Conservation (phyloP, 1,140 invertebrate genomes). For the Danaus melanippus region DNA sequence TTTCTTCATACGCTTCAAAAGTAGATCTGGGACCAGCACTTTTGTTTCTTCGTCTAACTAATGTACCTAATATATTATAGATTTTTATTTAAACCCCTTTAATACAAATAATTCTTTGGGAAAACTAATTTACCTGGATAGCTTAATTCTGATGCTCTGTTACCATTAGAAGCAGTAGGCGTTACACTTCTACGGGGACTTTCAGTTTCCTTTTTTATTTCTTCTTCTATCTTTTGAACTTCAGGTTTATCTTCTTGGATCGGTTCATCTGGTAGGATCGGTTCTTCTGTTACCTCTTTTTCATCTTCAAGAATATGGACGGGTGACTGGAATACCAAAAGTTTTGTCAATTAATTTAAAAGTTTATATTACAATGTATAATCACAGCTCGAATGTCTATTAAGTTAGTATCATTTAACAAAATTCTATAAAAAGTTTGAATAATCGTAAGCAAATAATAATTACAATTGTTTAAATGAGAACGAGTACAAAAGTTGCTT, state of each 20-base stretch:
- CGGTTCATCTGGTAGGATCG: constrained; percentile 29
- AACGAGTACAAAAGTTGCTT: too few relatives aligned
- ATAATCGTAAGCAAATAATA: too few relatives aligned
- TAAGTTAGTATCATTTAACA: too few relatives aligned
- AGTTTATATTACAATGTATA: too few relatives aligned
- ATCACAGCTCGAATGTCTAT: too few relatives aligned
- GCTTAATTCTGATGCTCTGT: constrained; percentile 8
- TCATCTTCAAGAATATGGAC: constrained; percentile 42
- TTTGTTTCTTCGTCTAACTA: constrained; percentile 81
- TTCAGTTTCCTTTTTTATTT: constrained; percentile 56
- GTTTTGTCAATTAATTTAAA: too few relatives aligned
- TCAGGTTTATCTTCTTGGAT: constrained; percentile 45
- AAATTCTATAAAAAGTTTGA: too few relatives aligned
- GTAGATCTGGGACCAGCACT: constrained; percentile 83
- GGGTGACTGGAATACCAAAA: constrained; percentile 36
- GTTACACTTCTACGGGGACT: constrained; percentile 62
- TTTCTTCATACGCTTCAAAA: constrained; percentile 89
- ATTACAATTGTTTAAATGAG: too few relatives aligned
- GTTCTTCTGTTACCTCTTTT: constrained; percentile 30
- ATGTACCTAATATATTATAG: constrained; percentile 24
- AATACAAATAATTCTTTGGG: too few relatives aligned
- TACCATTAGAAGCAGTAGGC: constrained; percentile 61
- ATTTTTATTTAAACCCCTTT: not conserved
- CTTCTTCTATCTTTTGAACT: constrained; percentile 45
- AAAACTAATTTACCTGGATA: not conserved